These are phyloP conservation scores for Jaculus jaculus DNA, from an alignment of 2,113 vertebrate genomes.

Conservation along the genomic window DNA sequence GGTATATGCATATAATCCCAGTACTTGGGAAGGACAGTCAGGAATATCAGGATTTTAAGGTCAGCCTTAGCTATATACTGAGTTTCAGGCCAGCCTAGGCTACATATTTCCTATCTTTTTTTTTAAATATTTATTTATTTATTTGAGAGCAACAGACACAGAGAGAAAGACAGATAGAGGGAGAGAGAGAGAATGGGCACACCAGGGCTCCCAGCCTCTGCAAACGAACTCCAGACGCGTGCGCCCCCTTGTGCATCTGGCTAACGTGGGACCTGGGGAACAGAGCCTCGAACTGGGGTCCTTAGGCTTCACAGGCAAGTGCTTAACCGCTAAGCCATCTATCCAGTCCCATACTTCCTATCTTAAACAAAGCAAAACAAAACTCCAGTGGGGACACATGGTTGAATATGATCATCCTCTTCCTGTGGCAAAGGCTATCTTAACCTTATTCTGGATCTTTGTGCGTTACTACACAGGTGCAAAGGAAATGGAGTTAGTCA, in stretches of 20 bases:
- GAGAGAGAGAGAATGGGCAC: too few relatives aligned
- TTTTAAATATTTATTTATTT: too few relatives aligned
- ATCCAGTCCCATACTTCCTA: neutral
- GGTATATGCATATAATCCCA: neutral
- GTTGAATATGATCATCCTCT: neutral
- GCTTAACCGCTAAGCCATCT: too few relatives aligned
- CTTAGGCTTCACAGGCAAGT: too few relatives aligned
- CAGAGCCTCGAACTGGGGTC: too few relatives aligned
- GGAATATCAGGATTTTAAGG: neutral
- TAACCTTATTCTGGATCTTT: neutral
- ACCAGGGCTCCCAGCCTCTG: too few relatives aligned
- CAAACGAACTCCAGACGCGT: too few relatives aligned
- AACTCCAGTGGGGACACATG: neutral
- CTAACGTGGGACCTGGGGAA: too few relatives aligned
- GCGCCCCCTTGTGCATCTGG: too few relatives aligned
- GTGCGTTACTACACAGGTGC: neutral
- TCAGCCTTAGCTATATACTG: neutral
- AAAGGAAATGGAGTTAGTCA: slow-evolving; percentile 39
- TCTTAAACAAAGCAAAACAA: neutral
- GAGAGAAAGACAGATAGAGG: too few relatives aligned
- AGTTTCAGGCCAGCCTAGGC: neutral
- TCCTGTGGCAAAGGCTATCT: slow-evolving; percentile 18
- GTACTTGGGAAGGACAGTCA: neutral
- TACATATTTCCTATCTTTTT: neutral
- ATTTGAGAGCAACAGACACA: too few relatives aligned